Conservation (phyloP, 2,888 invertebrate species). For the Bembecia ichneumoniformis region DNA sequence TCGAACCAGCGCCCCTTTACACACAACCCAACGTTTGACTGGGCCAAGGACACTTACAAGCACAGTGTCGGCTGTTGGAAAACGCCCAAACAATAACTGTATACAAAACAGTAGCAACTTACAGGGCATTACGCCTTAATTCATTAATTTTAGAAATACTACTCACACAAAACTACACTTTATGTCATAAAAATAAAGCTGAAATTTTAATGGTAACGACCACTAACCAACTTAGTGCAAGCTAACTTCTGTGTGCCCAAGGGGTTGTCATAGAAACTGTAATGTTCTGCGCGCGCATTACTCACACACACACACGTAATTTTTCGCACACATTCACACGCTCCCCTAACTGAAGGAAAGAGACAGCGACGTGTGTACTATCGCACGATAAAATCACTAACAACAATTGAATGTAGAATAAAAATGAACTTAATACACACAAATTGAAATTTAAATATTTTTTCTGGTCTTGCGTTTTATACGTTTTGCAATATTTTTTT, state of each 20-base stretch:
- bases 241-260: conserved; percentile 56
- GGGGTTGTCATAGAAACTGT: conserved; percentile 72
- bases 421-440: no score
- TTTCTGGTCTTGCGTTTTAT: no score
- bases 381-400: conserved; percentile 6
- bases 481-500: no score
- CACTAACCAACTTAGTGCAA: conserved; percentile 37
- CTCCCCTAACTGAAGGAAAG: conserved; percentile 41
- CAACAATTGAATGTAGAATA: no score
- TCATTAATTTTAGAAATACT: conserved; percentile 58
- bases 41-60: background rate
- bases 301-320: conserved; percentile 27
- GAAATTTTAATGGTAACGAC: conserved; percentile 6
- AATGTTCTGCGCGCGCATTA: conserved; percentile 66
- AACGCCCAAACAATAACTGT: conserved; percentile 49
- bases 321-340: conserved; percentile 26
- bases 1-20: background rate
- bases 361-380: conserved; percentile 39
- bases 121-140: conserved; percentile 59
- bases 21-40: background rate
- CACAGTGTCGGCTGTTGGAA: conserved; percentile 16
- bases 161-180: conserved; percentile 15
- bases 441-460: no score
- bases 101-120: conserved; percentile 53
- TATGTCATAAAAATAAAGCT: conserved; percentile 12